phyloP scores from a whole-genome alignment of 1,140 invertebrate genomes.

The Halictus rubicundus region DNA sequence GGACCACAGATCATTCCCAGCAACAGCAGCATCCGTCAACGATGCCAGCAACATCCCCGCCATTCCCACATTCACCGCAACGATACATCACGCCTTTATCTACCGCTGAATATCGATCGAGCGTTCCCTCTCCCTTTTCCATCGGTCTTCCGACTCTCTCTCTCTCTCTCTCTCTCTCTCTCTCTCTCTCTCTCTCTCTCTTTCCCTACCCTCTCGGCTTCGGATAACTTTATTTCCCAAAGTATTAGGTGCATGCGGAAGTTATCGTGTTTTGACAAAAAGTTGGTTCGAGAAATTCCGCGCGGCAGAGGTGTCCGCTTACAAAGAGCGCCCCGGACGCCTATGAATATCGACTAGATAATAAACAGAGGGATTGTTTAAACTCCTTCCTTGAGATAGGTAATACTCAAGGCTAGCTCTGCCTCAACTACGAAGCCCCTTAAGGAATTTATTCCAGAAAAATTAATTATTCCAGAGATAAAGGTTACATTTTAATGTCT shows the following conservation, averaged over 20 bases:
- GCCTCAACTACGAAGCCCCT: too few species aligned
- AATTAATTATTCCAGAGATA: too few species aligned
- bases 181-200: neutral
- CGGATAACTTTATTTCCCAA: slow-evolving; percentile 23
- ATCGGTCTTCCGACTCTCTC: neutral
- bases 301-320: too few species aligned
- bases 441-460: too few species aligned
- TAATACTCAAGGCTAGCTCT: too few species aligned
- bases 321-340: too few species aligned
- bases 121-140: neutral
- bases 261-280: neutral
- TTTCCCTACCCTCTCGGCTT: neutral
- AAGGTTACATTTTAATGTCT: too few species aligned
- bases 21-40: slow-evolving; percentile 24
- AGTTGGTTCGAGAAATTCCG: neutral
- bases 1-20: slow-evolving; percentile 22
- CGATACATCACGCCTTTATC: slow-evolving; percentile 39
- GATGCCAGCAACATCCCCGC: slow-evolving; percentile 21
- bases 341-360: too few species aligned
- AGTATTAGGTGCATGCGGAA: neutral
- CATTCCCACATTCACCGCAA: slow-evolving; percentile 24
- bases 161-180: neutral
- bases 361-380: too few species aligned
- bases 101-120: slow-evolving; percentile 39
- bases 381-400: too few species aligned